These are phyloP conservation scores for Sebastes matsubarae DNA, from an alignment of 2,797 vertebrate genomes.

Conservation along the genomic window DNA sequence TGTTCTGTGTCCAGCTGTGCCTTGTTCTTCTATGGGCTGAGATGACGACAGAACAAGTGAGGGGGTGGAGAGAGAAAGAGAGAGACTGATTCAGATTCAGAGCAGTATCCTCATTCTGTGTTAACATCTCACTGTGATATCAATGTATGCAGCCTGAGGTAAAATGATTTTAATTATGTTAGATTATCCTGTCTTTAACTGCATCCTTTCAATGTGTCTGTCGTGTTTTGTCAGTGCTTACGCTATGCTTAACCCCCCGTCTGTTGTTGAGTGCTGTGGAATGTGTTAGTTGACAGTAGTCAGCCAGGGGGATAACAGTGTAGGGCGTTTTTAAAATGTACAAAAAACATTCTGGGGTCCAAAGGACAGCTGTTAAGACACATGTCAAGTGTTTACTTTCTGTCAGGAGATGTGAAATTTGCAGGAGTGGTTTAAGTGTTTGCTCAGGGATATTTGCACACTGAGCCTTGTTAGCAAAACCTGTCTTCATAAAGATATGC, in stretches of 20 bases:
- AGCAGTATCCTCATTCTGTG: slow-evolving; percentile 47
- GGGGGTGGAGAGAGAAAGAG: slow-evolving; percentile 55
- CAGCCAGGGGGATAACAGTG: slow-evolving; percentile 11
- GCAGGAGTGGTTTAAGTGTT: slow-evolving; percentile 43
- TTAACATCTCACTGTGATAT: slow-evolving; percentile 59
- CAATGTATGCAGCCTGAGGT: slow-evolving; percentile 65
- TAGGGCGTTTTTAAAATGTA: background rate
- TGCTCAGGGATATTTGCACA: slow-evolving; percentile 39
- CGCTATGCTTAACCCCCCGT: background rate
- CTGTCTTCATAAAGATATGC: background rate
- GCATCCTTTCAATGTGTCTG: background rate
- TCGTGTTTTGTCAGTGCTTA: background rate
- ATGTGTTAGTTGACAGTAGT: slow-evolving; percentile 56
- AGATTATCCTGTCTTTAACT: background rate
- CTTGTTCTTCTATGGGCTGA: slow-evolving; percentile 78
- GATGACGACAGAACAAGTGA: slow-evolving; percentile 75
- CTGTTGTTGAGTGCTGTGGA: slow-evolving; percentile 46
- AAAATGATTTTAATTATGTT: slow-evolving; percentile 50
- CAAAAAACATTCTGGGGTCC: slow-evolving; percentile 25
- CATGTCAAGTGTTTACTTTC: slow-evolving; percentile 40
- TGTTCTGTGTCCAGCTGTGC: slow-evolving; percentile 81
- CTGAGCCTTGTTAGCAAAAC: slow-evolving; percentile 20
- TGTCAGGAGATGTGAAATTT: slow-evolving; percentile 5
- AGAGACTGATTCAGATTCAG: slow-evolving; percentile 31
- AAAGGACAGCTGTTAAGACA: slow-evolving; percentile 64